Evolutionary conservation across 2,113 vertebrate species (phyloP).

Genomic region (Tricholaema leucomelas): DNA sequence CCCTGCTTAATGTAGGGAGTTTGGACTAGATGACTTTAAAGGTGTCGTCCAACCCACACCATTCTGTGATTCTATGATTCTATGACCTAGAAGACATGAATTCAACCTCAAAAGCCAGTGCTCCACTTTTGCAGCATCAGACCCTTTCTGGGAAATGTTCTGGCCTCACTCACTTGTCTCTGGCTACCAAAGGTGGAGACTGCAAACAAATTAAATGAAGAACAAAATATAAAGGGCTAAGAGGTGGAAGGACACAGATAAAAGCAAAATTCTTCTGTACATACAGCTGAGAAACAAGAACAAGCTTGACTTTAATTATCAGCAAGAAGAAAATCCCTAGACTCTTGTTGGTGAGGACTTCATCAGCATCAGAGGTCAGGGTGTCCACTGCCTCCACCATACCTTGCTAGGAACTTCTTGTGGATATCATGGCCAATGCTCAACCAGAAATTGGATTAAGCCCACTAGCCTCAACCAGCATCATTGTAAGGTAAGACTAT

Average conservation of each 20-base stretch:
- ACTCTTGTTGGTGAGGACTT: not conserved
- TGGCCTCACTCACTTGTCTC: not conserved
- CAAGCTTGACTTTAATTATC: not conserved
- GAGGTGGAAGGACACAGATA: not conserved
- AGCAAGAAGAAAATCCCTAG: not conserved
- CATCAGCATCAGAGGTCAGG: not conserved
- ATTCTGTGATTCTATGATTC: no score
- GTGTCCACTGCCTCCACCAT: not conserved
- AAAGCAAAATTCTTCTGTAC: not conserved
- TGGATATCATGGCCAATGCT: not conserved
- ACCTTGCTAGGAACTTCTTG: not conserved
- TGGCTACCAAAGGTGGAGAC: not conserved
- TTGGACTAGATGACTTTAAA: no score
- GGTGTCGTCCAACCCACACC: no score
- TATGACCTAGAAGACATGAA: not conserved
- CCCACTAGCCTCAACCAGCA: not conserved
- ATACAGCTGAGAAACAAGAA: not conserved
- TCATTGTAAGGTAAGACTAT: rapidly evolving
- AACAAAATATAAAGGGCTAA: not conserved
- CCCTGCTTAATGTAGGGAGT: no score
- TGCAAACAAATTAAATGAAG: not conserved
- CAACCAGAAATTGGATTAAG: not conserved
- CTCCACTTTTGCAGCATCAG: not conserved
- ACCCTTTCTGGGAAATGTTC: not conserved
- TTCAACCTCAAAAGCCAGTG: not conserved